Percentiles rank a stretch among this genome's conserved stretches.
Evolutionary conservation across 1,140 invertebrate genomes (phyloP).

Genomic region (Diorhabda elongata): DNA sequence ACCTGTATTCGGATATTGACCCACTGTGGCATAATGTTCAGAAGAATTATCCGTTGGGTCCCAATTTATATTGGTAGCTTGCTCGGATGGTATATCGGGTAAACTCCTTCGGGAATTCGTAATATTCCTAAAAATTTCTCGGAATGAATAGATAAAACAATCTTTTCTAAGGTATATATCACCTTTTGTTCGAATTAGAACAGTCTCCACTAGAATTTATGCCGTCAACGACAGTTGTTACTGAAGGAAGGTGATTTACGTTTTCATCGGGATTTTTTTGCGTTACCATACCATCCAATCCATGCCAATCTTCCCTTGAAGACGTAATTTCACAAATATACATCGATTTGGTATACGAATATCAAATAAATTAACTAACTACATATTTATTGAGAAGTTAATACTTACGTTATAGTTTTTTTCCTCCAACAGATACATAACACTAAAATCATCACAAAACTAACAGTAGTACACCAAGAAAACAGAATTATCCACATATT

Average conservation of each 20-base stretch:
- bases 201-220: constrained; percentile 39
- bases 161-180: background rate
- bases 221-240: constrained; percentile 33
- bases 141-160: background rate
- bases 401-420: constrained; percentile 40
- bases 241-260: constrained; percentile 47
- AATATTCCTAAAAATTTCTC: constrained; percentile 21
- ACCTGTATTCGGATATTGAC: constrained; percentile 43
- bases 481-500: constrained; percentile 32
- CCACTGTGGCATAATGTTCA: constrained; percentile 65
- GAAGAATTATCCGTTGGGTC: constrained; percentile 56
- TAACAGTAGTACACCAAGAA: constrained; percentile 27
- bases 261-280: constrained; percentile 54
- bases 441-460: constrained; percentile 34
- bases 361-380: constrained; percentile 13
- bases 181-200: constrained; percentile 41
- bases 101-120: constrained; percentile 59
- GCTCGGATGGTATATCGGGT: constrained; percentile 58
- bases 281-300: constrained; percentile 54
- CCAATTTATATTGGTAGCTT: constrained; percentile 48
- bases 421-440: constrained; percentile 41
- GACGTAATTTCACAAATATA: constrained; percentile 3
- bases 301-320: constrained; percentile 52
- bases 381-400: constrained; percentile 4
- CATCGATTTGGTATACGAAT: constrained; percentile 12